Evolutionary conservation across 2,888 invertebrate genomes (phyloP), one percentile per base, ranked within the genome.

Genomic region (Drosophila longiperda): DNA sequence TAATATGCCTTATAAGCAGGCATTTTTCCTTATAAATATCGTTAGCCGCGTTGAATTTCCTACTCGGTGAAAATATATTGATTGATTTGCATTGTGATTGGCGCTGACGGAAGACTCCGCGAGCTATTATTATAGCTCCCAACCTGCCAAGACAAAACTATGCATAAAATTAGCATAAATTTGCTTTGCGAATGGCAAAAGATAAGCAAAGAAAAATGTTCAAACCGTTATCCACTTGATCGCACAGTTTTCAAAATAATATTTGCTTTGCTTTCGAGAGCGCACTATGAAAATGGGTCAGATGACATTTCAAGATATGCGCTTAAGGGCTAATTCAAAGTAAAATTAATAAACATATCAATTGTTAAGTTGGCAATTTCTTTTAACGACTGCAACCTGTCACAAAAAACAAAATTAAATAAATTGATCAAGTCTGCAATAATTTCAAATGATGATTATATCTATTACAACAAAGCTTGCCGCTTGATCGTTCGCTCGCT

Each of bases 351-450:
- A 52, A 75, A 83, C 64, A 82, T 62, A 73, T 80, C 83, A 80
- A 66, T 72, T 66, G 34, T 45, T 8, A n/a, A 17, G 26, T 15
- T 58, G 42, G 38, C 20, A 48, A 55, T 65, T 65, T 50, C 57
- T 66, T 53, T 53, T 64, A 23, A 48, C 53, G 48, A 78, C 65
- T 72, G 73, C 87, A 83, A 87, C 89, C 89, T 87, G 87, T 82
- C 85, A 84, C 75, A 42, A 20, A 23, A 69, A 83, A 29, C 26
- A 26, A 29, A 29, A 4, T 29, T 4, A 29, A 68, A 87, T 77
- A 76, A 82, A 89, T 80, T 80, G 76, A 87, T 87, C 84, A 87
- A 81, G 74, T 77, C 83, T 69, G 75, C 80, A 84, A 88, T 82
- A 84, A 86, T 86, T 84, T 68, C 62, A 73, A 78, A 65, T 70